These are phyloP conservation scores for Cordilura impudica DNA, from an alignment of 2,888 invertebrate species.

Conservation along the genomic window DNA sequence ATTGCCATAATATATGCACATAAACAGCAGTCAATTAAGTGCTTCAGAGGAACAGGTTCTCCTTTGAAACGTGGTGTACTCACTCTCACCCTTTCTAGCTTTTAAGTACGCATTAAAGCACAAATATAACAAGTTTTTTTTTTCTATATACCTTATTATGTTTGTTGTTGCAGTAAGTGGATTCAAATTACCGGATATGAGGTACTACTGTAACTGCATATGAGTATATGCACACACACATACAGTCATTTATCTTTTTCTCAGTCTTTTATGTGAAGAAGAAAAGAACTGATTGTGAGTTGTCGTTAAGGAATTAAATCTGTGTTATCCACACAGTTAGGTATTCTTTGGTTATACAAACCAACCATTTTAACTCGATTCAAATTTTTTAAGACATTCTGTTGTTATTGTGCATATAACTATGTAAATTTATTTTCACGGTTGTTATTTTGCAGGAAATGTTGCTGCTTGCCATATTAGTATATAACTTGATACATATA, in stretches of 20 bases:
- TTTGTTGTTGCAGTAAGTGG: slow-evolving; percentile 16
- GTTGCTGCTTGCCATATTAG: slow-evolving; percentile 13
- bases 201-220: slow-evolving; percentile 22
- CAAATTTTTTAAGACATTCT: slow-evolving; percentile 16
- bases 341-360: slow-evolving; percentile 7
- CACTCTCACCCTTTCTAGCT: not conserved
- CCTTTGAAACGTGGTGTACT: slow-evolving; percentile 3
- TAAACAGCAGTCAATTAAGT: slow-evolving; percentile 69
- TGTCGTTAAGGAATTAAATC: slow-evolving; percentile 19
- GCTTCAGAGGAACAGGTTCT: slow-evolving; percentile 69
- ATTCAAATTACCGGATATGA: slow-evolving; percentile 53
- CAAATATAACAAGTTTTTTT: slow-evolving; percentile 54
- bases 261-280: not conserved
- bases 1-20: slow-evolving; percentile 43
- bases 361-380: slow-evolving; percentile 8
- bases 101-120: slow-evolving; percentile 52
- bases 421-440: not conserved
- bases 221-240: not conserved
- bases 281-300: not conserved
- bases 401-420: not conserved
- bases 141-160: not conserved
- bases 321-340: slow-evolving; percentile 21
- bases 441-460: slow-evolving; percentile 24
- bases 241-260: not conserved
- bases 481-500: no score